phyloP scores from a whole-genome alignment of 2,888 invertebrate genomes.

The Platerodrilus igneus region DNA sequence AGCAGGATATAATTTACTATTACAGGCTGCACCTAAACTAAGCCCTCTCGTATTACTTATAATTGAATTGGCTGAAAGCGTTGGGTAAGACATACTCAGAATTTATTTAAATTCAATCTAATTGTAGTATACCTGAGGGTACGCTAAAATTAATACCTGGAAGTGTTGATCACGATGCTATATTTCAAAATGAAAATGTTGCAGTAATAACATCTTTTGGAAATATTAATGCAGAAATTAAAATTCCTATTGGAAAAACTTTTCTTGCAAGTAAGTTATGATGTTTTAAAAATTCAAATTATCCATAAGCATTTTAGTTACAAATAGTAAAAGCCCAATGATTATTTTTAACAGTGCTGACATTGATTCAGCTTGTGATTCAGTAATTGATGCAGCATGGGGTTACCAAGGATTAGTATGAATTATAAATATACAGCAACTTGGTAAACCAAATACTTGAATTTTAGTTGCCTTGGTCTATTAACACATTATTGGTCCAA shows the following conservation, averaged over 20 bases:
- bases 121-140: slow-evolving; percentile 33
- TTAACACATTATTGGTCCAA: slow-evolving; percentile 52
- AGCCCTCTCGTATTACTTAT: slow-evolving; percentile 46
- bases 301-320: no score
- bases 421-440: slow-evolving; percentile 6
- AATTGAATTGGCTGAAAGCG: slow-evolving; percentile 48
- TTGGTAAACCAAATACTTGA: slow-evolving; percentile 5
- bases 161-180: slow-evolving; percentile 21
- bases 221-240: slow-evolving; percentile 28
- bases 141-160: slow-evolving; percentile 34
- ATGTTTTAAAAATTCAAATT: not conserved
- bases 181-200: slow-evolving; percentile 27
- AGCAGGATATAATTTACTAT: slow-evolving; percentile 49
- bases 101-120: slow-evolving; percentile 3
- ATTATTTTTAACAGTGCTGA: slow-evolving; percentile 55
- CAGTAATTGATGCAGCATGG: slow-evolving; percentile 51
- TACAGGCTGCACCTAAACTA: slow-evolving; percentile 48
- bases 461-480: slow-evolving; percentile 51
- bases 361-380: slow-evolving; percentile 53
- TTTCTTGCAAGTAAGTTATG: slow-evolving; percentile 10
- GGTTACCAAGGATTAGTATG: slow-evolving; percentile 52
- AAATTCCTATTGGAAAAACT: slow-evolving; percentile 15
- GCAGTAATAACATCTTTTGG: slow-evolving; percentile 29
- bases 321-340: slow-evolving; percentile 45
- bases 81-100: slow-evolving; percentile 41